Evolutionary conservation across 2,797 vertebrate genomes (phyloP).

Genomic region (Hoplostethus atlanticus): DNA sequence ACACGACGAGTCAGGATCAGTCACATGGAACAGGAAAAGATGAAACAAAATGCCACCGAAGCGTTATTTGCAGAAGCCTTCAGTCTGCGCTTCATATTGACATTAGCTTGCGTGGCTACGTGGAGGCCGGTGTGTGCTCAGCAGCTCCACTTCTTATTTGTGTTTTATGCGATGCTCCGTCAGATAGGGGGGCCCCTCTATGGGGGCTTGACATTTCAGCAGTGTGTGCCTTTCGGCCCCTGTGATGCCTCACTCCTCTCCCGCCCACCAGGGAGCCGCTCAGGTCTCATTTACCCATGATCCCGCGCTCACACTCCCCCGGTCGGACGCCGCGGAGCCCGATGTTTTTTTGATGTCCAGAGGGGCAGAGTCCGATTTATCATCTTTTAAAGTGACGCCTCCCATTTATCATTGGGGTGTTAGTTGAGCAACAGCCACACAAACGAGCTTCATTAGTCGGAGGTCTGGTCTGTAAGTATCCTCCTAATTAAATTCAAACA

Average conservation of each 20-base stretch:
- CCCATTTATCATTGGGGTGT: slow-evolving; percentile 74
- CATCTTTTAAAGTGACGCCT: slow-evolving; percentile 74
- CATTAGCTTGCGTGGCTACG: slow-evolving; percentile 21
- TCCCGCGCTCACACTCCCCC: slow-evolving; percentile 26
- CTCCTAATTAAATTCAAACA: slow-evolving; percentile 75
- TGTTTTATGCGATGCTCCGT: slow-evolving; percentile 52
- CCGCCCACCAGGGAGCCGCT: slow-evolving; percentile 45
- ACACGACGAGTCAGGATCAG: no score
- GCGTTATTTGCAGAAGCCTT: no score
- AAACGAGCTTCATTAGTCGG: slow-evolving; percentile 70
- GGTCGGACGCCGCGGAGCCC: slow-evolving; percentile 14
- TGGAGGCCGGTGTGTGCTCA: slow-evolving; percentile 19
- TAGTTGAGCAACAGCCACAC: slow-evolving; percentile 48
- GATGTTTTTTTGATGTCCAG: slow-evolving; percentile 66
- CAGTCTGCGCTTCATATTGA: slow-evolving; percentile 21
- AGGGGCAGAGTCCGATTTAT: slow-evolving; percentile 67
- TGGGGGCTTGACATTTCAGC: slow-evolving; percentile 67
- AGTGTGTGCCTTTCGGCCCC: slow-evolving; percentile 40
- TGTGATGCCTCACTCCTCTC: slow-evolving; percentile 34
- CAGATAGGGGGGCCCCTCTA: slow-evolving; percentile 51
- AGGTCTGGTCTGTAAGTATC: slow-evolving; percentile 55
- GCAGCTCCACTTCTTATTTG: slow-evolving; percentile 18
- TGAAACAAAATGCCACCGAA: no score
- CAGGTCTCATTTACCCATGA: slow-evolving; percentile 70
- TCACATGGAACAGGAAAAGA: no score